A percentile compares a stretch with the other conserved stretches of the same genome.
These are phyloP conservation scores for Miichthys miiuy DNA, from an alignment of 2,797 vertebrate genomes.

Conservation along the genomic window DNA sequence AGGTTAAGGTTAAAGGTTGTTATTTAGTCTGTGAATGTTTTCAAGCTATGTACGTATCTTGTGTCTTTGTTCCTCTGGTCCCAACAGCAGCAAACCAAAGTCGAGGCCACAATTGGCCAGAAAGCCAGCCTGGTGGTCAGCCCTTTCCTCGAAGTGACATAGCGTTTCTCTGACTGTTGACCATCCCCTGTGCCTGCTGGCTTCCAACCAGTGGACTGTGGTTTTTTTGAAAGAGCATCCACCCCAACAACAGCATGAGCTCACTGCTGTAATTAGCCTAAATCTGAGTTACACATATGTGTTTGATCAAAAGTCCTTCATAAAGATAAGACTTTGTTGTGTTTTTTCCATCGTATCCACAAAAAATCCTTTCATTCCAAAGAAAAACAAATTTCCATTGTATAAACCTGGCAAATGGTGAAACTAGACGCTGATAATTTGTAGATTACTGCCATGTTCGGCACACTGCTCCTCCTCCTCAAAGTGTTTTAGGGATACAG, in stretches of 20 bases:
- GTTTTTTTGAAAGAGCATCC: conserved; percentile 64
- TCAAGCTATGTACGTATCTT: conserved; percentile 46
- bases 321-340: conserved; percentile 44
- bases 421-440: conserved; percentile 11
- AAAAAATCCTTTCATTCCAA: conserved; percentile 7
- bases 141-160: conserved; percentile 81
- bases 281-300: conserved; percentile 47
- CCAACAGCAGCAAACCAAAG: conserved; percentile 53
- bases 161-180: conserved; percentile 67
- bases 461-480: background rate
- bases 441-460: background rate
- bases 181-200: conserved; percentile 61
- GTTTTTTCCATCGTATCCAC: conserved; percentile 4
- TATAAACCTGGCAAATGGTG: conserved; percentile 8
- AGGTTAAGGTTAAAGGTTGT: conserved; percentile 67
- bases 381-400: background rate
- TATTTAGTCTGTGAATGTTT: conserved; percentile 62
- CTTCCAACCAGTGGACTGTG: conserved; percentile 55
- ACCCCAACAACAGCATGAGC: conserved; percentile 66
- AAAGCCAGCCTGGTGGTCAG: conserved; percentile 58
- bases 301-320: conserved; percentile 29
- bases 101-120: conserved; percentile 57
- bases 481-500: background rate
- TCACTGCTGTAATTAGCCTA: conserved; percentile 62
- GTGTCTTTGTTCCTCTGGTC: conserved; percentile 64